These are phyloP conservation scores for Sebastes vulpes DNA, from an alignment of 2,797 vertebrate genomes.

Conservation along the genomic window DNA sequence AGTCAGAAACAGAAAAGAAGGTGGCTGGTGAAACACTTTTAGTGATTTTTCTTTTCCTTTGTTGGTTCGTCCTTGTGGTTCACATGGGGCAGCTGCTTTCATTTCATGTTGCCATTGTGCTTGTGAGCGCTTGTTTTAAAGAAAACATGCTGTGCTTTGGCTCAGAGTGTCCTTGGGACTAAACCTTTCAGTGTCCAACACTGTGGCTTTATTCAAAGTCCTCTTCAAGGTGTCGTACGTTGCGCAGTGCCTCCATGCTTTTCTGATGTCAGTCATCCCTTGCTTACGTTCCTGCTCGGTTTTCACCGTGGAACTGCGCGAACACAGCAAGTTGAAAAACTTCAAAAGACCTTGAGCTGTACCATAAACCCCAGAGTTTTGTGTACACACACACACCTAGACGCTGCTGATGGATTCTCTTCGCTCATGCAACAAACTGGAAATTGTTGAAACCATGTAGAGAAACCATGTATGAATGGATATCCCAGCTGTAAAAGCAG, in stretches of 20 bases:
- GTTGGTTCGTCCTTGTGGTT: conserved; percentile 48
- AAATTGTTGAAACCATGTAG: conserved; percentile 18
- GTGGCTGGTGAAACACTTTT: conserved; percentile 3
- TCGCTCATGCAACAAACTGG: conserved; percentile 42
- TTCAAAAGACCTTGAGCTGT: conserved; percentile 2
- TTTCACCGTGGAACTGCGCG: neutral
- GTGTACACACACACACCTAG: neutral
- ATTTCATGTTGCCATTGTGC: conserved; percentile 4
- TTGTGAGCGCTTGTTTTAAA: neutral
- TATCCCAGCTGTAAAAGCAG: conserved; percentile 58
- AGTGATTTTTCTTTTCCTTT: conserved; percentile 9
- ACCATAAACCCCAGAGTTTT: neutral
- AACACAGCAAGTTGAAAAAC: neutral
- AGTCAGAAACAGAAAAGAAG: neutral
- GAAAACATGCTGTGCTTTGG: neutral
- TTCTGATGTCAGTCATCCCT: neutral
- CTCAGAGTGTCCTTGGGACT: conserved; percentile 1
- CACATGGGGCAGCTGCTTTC: conserved; percentile 11
- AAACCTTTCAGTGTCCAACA: neutral
- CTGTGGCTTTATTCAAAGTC: neutral
- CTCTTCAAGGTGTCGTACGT: neutral
- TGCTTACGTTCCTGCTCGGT: neutral
- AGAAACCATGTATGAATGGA: conserved; percentile 14
- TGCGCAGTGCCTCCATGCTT: neutral
- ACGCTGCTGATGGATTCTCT: conserved; percentile 13